phyloP scores from a whole-genome alignment of 64 coral and sea anemone genomes.

The Pocillopora verrucosa region DNA sequence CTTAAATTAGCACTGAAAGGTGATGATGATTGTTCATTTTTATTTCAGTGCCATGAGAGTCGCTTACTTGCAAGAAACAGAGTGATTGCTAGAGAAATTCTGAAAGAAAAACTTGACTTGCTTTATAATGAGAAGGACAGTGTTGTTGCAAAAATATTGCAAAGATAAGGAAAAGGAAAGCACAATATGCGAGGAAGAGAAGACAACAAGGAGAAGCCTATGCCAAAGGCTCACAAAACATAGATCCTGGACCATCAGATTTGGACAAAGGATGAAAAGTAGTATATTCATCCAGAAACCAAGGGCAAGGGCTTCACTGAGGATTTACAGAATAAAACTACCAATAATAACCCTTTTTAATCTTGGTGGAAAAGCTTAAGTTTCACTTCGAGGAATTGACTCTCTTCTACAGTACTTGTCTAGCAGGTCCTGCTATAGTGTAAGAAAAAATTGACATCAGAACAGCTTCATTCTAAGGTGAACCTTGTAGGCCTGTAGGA shows the following conservation, averaged over 20 bases:
- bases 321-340: not conserved
- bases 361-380: too few relatives aligned
- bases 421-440: too few relatives aligned
- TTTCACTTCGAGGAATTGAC: too few relatives aligned
- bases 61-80: slow-evolving; percentile 89
- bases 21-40: not conserved
- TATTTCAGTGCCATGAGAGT: slow-evolving; percentile 91
- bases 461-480: too few relatives aligned
- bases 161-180: slow-evolving; percentile 90
- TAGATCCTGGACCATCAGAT: not conserved
- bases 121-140: slow-evolving; percentile 90
- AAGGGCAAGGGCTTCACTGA: not conserved
- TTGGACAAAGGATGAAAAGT: not conserved
- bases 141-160: slow-evolving; percentile 43
- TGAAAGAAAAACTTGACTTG: slow-evolving; percentile 82
- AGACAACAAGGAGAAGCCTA: slow-evolving; percentile 43
- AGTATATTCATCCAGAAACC: not conserved
- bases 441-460: too few relatives aligned
- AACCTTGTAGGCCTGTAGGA: too few relatives aligned
- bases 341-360: too few relatives aligned
- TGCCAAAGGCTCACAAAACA: not conserved
- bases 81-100: slow-evolving; percentile 72
- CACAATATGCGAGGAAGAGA: slow-evolving; percentile 86
- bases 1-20: too few relatives aligned
- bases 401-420: too few relatives aligned